Evolutionary conservation across 2,113 vertebrate genomes (phyloP), one percentile per base, ranked within the genome.

Genomic region (Cheirogaleus medius): DNA sequence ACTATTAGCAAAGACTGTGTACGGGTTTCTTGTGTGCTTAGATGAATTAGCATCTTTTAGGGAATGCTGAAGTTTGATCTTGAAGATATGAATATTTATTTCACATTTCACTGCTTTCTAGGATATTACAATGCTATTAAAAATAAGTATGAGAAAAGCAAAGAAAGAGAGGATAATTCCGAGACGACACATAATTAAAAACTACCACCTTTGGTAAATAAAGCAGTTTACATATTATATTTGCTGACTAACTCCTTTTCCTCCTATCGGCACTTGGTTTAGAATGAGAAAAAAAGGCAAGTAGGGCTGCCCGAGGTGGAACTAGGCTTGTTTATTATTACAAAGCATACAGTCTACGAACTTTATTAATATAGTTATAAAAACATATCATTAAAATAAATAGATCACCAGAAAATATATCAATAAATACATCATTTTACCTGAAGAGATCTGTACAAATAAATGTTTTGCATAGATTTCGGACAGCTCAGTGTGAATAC

Each of bases 401-500:
- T 5, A 90, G 74, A 95, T 73, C 10, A 32, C 14, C 20, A 95
- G 58, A 39, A 95, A 78, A 32, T 21, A 0, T 42, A 63, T 86
- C 11, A 90, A 74, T 29, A 98, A 97, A 95, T 93, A 91, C 18
- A 89, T 71, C 54, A 60, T 81, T 96, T 96, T 94, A 85, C 85
- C 77, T 89, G n/a, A 94, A 91, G 21, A 86, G 27, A 84, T 47
- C 63, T 96, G 56, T 15, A 83, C 66, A 92, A 84, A 4, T 56
- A 97, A 95, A 20, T 20, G 25, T 21, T 89, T 97, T 98, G 98
- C 98, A 98, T 97, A 98, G 98, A 94, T 97, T 94, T 97, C 29
- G 88, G 71, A 87, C 7, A 66, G 74, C 64, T 97, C 23, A 34
- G 14, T 5, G 34, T 83, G 42, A 17, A 39, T 8, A 60, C 29